These are phyloP conservation scores for Marmota monax DNA, from an alignment of 2,113 vertebrate species.

Conservation along the genomic window DNA sequence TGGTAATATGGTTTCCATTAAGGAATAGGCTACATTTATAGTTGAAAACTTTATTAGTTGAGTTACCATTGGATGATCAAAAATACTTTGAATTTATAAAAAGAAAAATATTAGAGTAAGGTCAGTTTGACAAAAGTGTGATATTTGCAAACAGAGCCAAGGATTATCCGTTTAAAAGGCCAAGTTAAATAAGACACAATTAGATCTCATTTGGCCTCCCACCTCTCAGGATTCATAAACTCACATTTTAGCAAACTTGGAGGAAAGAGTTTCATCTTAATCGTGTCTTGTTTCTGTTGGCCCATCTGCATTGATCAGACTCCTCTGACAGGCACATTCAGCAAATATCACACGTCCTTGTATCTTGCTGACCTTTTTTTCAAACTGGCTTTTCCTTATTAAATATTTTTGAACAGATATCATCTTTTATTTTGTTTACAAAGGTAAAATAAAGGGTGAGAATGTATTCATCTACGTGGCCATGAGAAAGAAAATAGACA, in stretches of 20 bases:
- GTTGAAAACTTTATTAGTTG: slow-evolving; percentile 69
- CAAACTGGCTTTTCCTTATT: slow-evolving; percentile 68
- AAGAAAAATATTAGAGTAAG: slow-evolving; percentile 71
- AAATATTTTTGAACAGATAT: slow-evolving; percentile 67
- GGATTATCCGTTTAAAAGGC: slow-evolving; percentile 52
- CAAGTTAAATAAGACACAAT: slow-evolving; percentile 79
- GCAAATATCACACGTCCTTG: slow-evolving; percentile 46
- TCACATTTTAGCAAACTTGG: slow-evolving; percentile 10
- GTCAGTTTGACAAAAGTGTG: slow-evolving; percentile 68
- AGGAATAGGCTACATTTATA: background rate
- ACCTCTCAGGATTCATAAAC: slow-evolving; percentile 61
- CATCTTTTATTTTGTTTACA: slow-evolving; percentile 74
- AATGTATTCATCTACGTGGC: slow-evolving; percentile 64
- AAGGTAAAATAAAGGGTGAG: slow-evolving; percentile 65
- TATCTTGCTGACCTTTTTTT: slow-evolving; percentile 69
- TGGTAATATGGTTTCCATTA: slow-evolving; percentile 72
- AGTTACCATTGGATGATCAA: slow-evolving; percentile 68
- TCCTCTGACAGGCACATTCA: slow-evolving; percentile 61
- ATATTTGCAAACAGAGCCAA: slow-evolving; percentile 70
- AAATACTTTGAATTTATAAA: slow-evolving; percentile 74
- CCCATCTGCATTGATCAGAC: background rate
- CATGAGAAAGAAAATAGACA: slow-evolving; percentile 59
- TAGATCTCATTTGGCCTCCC: slow-evolving; percentile 63
- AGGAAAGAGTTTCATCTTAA: slow-evolving; percentile 37
- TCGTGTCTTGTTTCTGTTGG: slow-evolving; percentile 61